phyloP scores from a whole-genome alignment of 1,140 invertebrate genomes.

The Panagrolaimus sp. region DNA sequence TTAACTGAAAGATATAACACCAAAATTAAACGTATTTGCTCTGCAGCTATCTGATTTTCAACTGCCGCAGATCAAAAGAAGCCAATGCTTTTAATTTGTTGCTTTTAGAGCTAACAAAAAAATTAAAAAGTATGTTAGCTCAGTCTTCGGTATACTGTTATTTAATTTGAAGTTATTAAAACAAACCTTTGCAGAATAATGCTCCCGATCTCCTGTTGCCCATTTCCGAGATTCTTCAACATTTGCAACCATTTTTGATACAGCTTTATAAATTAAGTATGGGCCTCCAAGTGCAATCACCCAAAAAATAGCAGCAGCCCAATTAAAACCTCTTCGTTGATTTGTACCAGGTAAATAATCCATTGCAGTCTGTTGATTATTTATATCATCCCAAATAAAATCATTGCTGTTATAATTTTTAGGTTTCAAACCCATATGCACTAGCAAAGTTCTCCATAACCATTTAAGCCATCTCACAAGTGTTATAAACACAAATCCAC shows the following conservation, averaged over 20 bases:
- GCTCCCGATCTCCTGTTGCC: slow-evolving; percentile 65
- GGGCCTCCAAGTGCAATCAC: slow-evolving; percentile 78
- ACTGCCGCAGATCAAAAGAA: too few relatives aligned
- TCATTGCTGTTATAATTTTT: slow-evolving; percentile 24
- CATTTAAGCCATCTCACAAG: slow-evolving; percentile 64
- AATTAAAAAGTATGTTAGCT: too few relatives aligned
- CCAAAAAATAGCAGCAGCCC: slow-evolving; percentile 71
- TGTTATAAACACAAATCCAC: slow-evolving; percentile 67
- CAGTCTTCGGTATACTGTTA: too few relatives aligned
- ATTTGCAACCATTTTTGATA: slow-evolving; percentile 61
- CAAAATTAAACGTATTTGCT: too few relatives aligned
- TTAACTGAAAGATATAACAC: too few relatives aligned
- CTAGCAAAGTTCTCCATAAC: slow-evolving; percentile 60
- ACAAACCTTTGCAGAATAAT: slow-evolving; percentile 65
- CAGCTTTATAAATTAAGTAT: slow-evolving; percentile 78
- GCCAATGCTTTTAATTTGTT: too few relatives aligned
- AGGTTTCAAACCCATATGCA: slow-evolving; percentile 64
- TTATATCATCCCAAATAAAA: background rate
- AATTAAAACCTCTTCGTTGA: slow-evolving; percentile 45
- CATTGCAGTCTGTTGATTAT: background rate
- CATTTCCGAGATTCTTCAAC: slow-evolving; percentile 62
- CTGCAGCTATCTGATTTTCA: too few relatives aligned
- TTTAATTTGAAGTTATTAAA: too few relatives aligned
- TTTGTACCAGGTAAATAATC: background rate
- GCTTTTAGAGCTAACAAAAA: too few relatives aligned